These are phyloP conservation scores for Platycnemis pennipes DNA, from an alignment of 2,888 invertebrate genomes.

Conservation along the genomic window DNA sequence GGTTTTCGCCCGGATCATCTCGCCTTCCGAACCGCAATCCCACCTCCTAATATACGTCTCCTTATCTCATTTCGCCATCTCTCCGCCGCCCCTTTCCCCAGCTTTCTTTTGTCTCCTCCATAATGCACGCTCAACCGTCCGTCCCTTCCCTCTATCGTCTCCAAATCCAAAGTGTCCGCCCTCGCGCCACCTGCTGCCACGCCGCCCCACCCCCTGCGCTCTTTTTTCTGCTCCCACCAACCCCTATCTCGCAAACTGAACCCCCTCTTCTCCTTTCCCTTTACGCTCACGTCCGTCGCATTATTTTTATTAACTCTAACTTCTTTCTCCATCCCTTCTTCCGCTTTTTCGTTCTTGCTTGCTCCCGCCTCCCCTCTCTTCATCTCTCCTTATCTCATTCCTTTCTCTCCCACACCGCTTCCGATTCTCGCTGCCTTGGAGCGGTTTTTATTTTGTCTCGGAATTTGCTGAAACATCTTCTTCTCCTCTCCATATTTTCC, in stretches of 20 bases:
- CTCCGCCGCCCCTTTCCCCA: not conserved
- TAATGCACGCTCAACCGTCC: not conserved
- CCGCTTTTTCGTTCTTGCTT: not conserved
- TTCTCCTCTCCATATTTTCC: not conserved
- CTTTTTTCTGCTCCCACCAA: not conserved
- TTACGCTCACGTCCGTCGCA: not conserved
- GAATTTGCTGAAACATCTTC: not conserved
- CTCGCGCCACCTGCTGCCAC: conserved; percentile 44
- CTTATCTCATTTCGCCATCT: not conserved
- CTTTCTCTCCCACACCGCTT: not conserved
- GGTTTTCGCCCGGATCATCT: conserved; percentile 43
- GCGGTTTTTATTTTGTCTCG: not conserved
- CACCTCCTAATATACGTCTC: conserved; percentile 39
- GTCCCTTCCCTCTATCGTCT: not conserved
- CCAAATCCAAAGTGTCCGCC: conserved; percentile 27
- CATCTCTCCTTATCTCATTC: not conserved
- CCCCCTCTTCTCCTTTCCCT: not conserved
- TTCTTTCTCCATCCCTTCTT: not conserved
- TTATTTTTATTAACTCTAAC: not conserved
- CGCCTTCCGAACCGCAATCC: conserved; percentile 31
- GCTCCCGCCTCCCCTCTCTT: not conserved
- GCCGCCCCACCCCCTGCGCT: not conserved
- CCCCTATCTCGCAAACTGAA: not conserved
- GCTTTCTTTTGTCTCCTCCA: not conserved
- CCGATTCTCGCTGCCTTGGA: not conserved